Evolutionary conservation across 2,888 invertebrate genomes (phyloP), one percentile per base, ranked within the genome.

Genomic region (Punctoribates punctum): DNA sequence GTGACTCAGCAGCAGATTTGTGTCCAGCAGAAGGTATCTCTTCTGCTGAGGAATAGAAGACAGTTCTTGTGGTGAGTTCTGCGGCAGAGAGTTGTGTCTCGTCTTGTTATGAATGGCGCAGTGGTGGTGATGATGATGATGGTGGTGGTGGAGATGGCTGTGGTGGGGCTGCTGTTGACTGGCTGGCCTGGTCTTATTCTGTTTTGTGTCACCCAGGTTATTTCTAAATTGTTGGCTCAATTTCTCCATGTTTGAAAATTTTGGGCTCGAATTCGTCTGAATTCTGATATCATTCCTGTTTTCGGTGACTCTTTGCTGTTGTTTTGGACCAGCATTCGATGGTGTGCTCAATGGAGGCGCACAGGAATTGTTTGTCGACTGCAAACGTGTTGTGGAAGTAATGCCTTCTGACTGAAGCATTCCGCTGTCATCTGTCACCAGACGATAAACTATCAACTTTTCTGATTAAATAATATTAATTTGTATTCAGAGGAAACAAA

Each of bases 51-150:
- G 48, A 42, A 42, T 54, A 17, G 15, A 5, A 6, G 54, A n/a
- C 54, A 54, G 15, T 54, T 13, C 17, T n/a, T 9, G 17, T 9
- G 17, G 17, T 54, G 20, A 54, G 20, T 54, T 5, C 57, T 11
- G 57, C 23, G 23, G 9, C 57, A 57, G 17, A 23, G 20, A 23
- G 8, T 9, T 4, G 13, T 57, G 57, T 57, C 57, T 20, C 8
- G 57, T 23, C 25, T 57, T 57, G 25, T 13, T 57, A 23, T 57
- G 57, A 57, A 57, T 57, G 23, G 57, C 57, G 23, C 57, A 57
- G 57, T 57, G 57, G 23, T 57, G 57, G 25, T 57, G 57, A 57
- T 57, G 57, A 23, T 57, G 57, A 13, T 57, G 57, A 13, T 57
- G 57, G 13, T 57, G 57, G 57, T 57, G 57, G 23, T 20, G 57